A percentile compares a stretch with the other conserved stretches of the same genome.
phyloP scores from a whole-genome alignment of 2,888 invertebrate genomes.

The Amiota mariae region DNA sequence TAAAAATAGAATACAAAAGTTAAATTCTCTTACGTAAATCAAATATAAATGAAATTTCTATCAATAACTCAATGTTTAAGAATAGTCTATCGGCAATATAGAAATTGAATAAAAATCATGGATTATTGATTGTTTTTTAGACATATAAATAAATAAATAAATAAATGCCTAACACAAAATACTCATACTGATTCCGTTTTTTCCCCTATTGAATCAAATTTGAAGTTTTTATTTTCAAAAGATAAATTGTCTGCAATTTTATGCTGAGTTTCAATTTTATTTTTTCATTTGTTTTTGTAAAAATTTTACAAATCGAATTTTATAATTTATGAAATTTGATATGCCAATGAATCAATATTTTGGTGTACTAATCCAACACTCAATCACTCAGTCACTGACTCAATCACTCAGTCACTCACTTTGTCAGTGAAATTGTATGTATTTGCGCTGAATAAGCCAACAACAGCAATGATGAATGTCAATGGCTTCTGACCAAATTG shows the following conservation, averaged over 20 bases:
- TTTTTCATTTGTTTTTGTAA: neutral
- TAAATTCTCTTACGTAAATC: too few species aligned
- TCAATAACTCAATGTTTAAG: too few species aligned
- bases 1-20: too few species aligned
- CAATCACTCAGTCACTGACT: too few species aligned
- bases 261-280: constrained; percentile 7
- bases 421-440: neutral
- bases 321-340: constrained; percentile 2
- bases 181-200: neutral
- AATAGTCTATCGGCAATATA: too few species aligned
- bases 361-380: too few species aligned
- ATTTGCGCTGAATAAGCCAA: constrained; percentile 18
- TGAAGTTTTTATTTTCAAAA: neutral
- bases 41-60: too few species aligned
- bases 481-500: constrained; percentile 20
- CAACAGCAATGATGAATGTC: neutral
- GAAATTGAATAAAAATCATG: too few species aligned
- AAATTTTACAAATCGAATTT: neutral
- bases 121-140: too few species aligned
- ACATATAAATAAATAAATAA: too few species aligned
- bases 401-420: too few species aligned
- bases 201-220: neutral
- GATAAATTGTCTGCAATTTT: neutral
- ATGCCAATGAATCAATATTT: constrained; percentile 8
- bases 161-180: too few species aligned